Evolutionary conservation across 2,797 vertebrate genomes (phyloP), one percentile per base, ranked within the genome.

Genomic region (Hypotaenidia philippensis): DNA sequence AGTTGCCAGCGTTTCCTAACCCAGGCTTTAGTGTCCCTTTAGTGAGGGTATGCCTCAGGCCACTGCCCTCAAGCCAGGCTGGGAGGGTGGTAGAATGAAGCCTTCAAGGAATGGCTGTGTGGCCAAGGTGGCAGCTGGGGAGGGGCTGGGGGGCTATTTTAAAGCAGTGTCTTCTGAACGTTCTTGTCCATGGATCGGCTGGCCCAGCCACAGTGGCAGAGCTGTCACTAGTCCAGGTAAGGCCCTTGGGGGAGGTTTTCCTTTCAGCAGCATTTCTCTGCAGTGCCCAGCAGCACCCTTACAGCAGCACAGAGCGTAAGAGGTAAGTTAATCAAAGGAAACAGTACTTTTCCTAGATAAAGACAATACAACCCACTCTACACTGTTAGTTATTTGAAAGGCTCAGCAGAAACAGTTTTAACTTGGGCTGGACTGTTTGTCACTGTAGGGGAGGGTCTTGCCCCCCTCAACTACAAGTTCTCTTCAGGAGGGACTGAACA

Each of bases 401-500:
- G 49, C 34, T 72, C 32, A 50, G 17, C 47, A 40, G 13, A 34
- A 72, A 11, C 4, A 2, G 19, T 27, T 56, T 20, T 32, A 64
- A 13, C 15, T 38, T 8, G 25, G 52, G 47, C 16, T n/a, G 25
- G 17, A 31, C n/a, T 26, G 20, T 27, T 14, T 1, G 0, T 20
- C 38, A 9, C 10, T 15, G 1, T 9, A 38, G 19, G 5, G 26
- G n/a, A 78, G 32, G 52, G 6, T 74, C 13, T 16, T 16, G 17
- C 5, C 5, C 6, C 7, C 2, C 0, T 5, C 22, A 20, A 5
- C 19, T 23, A 18, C 2, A 18, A 5, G 3, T 55, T 71, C 10
- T 27, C 27, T 26, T 36, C 55, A 59, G 70, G 59, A 17, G 22
- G 21, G 49, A 66, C 31, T 11, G 36, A 19, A 32, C 3, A 32